A percentile compares a stretch with the other conserved stretches of the same genome.
Conservation (phyloP, 2,888 invertebrate genomes). For the Blastobasis adustella region DNA sequence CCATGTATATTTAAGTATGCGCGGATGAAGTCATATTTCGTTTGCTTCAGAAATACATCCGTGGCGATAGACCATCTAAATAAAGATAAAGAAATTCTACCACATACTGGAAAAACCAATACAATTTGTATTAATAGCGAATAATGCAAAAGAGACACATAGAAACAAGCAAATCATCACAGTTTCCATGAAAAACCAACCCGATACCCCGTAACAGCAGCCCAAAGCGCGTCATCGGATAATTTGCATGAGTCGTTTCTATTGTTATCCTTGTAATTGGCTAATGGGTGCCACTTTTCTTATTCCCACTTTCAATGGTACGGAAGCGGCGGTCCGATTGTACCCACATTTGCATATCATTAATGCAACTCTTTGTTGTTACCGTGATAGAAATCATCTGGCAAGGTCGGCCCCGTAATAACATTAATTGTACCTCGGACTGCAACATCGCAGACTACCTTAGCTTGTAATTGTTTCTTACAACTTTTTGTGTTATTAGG, state of each 20-base stretch:
- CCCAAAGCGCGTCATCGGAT: neutral
- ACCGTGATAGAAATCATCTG: conserved; percentile 57
- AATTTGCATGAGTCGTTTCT: conserved; percentile 15
- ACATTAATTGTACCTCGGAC: conserved; percentile 43
- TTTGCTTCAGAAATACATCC: too few relatives aligned
- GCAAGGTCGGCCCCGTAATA: conserved; percentile 49
- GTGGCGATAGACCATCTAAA: too few relatives aligned
- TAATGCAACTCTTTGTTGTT: conserved; percentile 49
- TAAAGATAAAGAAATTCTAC: too few relatives aligned
- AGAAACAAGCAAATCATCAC: too few relatives aligned
- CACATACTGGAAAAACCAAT: too few relatives aligned
- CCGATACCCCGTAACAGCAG: too few relatives aligned
- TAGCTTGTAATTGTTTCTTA: conserved; percentile 20
- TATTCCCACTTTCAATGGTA: conserved; percentile 58
- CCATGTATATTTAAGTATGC: too few relatives aligned
- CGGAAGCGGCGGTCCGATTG: conserved; percentile 52
- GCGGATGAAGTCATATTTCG: too few relatives aligned
- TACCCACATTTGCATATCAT: conserved; percentile 58
- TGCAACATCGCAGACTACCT: conserved; percentile 21
- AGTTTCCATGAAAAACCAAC: too few relatives aligned
- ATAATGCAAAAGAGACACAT: too few relatives aligned
- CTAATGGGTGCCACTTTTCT: conserved; percentile 48
- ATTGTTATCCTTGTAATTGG: conserved; percentile 48
- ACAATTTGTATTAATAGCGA: too few relatives aligned
- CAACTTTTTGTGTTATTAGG: conserved; percentile 7